Evolutionary conservation across 2,113 vertebrate species (phyloP).

Genomic region (Osmerus mordax): DNA sequence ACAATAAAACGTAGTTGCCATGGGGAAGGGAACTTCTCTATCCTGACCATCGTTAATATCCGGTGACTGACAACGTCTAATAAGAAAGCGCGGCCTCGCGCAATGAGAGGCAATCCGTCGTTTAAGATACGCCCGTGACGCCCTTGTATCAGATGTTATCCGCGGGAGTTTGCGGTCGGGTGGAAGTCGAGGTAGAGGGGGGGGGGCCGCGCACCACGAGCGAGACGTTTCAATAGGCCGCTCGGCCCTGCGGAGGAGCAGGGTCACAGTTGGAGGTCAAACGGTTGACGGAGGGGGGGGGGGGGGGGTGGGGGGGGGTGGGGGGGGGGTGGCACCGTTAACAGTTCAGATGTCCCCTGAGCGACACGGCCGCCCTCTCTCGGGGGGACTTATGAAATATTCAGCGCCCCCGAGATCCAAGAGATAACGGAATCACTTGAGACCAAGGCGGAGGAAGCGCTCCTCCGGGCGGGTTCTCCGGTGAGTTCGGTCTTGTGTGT

Average conservation of each 20-base stretch:
- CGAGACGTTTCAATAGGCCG: too few species aligned
- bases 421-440: constrained; percentile 44
- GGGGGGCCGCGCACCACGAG: background rate
- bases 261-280: too few species aligned
- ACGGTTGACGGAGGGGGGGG: background rate
- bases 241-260: too few species aligned
- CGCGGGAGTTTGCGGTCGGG: too few species aligned
- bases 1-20: constrained; percentile 8
- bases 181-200: background rate
- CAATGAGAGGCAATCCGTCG: constrained; percentile 29
- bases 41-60: constrained; percentile 32
- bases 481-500: constrained; percentile 1
- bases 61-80: constrained; percentile 29
- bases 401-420: constrained; percentile 28
- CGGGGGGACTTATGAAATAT: constrained; percentile 57
- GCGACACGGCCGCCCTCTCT: constrained; percentile 27
- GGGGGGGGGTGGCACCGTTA: background rate
- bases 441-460: constrained; percentile 38
- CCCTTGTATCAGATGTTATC: background rate
- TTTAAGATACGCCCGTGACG: constrained; percentile 11
- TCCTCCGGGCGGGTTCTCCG: constrained; percentile 27
- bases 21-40: constrained; percentile 18
- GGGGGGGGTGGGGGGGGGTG: too few species aligned
- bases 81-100: constrained; percentile 20
- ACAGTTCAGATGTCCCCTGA: constrained; percentile 33